Conservation (phyloP, 2,113 vertebrate genomes). For the Leucopsar rothschildi region DNA sequence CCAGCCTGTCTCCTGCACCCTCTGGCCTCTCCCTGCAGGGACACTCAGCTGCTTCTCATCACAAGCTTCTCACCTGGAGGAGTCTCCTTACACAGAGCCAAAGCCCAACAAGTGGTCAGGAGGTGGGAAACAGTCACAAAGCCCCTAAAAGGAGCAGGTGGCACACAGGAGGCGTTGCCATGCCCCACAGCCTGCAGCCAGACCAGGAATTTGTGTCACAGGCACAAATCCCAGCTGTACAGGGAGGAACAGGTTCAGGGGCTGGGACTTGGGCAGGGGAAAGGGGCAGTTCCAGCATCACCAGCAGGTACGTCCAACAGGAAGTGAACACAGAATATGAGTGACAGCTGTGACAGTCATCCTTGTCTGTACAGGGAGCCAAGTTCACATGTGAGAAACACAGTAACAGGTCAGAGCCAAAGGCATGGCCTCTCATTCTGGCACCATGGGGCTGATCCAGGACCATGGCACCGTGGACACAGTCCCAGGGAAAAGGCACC, state of each 20-base stretch:
- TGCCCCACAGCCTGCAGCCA: fast-evolving
- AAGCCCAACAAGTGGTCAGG: not conserved
- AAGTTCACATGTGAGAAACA: not conserved
- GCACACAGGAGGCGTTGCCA: fast-evolving
- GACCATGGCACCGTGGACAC: not conserved
- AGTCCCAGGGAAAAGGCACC: not conserved
- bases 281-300: fast-evolving
- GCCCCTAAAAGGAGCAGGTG: not conserved
- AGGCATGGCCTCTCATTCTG: not conserved
- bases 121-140: not conserved
- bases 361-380: fast-evolving
- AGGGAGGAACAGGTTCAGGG: not conserved
- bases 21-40: not conserved
- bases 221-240: not conserved
- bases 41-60: not conserved
- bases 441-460: not conserved
- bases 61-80: not conserved
- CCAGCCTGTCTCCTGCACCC: not conserved
- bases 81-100: not conserved
- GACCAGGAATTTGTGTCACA: fast-evolving
- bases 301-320: not conserved
- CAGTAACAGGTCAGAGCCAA: not conserved
- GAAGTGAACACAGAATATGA: fast-evolving
- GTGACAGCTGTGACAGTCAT: not conserved
- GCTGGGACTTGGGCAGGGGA: not conserved